A percentile compares a stretch with the other conserved stretches of the same genome.
These are phyloP conservation scores for Mus caroli DNA, from an alignment of 2,797 vertebrate genomes.

Conservation along the genomic window DNA sequence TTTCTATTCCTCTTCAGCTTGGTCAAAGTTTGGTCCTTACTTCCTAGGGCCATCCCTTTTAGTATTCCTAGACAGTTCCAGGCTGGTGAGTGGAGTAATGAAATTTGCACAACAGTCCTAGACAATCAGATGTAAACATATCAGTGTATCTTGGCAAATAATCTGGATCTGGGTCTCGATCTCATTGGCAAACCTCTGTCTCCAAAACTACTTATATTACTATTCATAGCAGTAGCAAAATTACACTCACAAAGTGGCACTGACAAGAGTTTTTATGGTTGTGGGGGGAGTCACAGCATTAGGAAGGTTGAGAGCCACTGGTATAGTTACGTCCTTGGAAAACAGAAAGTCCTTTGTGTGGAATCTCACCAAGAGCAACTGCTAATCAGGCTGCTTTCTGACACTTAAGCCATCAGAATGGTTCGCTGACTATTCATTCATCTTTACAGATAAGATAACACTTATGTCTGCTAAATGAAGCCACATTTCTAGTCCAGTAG, in stretches of 20 bases:
- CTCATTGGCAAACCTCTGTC: background rate
- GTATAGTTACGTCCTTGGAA: background rate
- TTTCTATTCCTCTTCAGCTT: background rate
- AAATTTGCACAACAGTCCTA: background rate
- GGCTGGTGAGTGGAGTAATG: background rate
- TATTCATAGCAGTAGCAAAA: too few relatives aligned
- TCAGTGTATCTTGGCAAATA: background rate
- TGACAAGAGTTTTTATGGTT: background rate
- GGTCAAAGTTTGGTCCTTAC: background rate
- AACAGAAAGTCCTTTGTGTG: background rate
- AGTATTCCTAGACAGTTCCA: background rate
- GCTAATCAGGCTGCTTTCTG: background rate
- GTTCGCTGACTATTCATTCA: background rate
- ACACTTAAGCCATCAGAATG: background rate
- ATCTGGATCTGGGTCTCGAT: background rate
- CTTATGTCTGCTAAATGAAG: background rate
- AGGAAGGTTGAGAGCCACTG: too few relatives aligned
- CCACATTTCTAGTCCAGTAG: background rate
- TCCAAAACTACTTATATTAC: background rate
- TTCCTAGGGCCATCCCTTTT: background rate
- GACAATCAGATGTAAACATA: background rate
- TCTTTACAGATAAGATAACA: conserved; percentile 25
- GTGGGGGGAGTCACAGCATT: background rate
- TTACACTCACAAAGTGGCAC: background rate
- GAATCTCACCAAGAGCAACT: background rate